Percentiles rank a stretch among this genome's conserved stretches.
Conservation (phyloP, 2,113 vertebrate genomes). For the Corythaeola cristata region DNA sequence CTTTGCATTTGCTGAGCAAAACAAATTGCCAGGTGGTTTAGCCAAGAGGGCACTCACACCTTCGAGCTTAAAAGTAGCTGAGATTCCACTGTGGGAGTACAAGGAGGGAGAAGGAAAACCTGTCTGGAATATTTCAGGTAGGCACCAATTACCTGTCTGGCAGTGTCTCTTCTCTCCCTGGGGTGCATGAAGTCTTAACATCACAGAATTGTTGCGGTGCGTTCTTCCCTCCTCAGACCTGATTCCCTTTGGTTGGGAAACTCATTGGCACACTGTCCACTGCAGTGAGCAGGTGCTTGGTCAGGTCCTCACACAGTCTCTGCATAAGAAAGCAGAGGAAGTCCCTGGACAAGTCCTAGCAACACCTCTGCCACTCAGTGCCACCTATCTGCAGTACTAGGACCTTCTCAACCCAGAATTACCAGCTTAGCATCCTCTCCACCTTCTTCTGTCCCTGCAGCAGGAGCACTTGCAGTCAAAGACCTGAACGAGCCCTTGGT, state of each 20-base stretch:
- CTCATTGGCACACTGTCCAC: neutral
- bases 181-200: neutral
- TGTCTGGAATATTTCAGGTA: neutral
- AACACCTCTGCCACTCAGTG: neutral
- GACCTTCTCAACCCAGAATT: neutral
- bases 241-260: neutral
- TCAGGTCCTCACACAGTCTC: neutral
- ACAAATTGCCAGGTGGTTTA: neutral
- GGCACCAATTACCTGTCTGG: neutral
- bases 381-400: neutral
- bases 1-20: neutral
- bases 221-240: neutral
- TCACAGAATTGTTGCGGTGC: neutral
- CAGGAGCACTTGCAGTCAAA: constrained; percentile 71
- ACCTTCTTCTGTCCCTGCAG: constrained; percentile 54
- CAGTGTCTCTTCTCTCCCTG: neutral
- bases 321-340: neutral
- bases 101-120: neutral
- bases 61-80: neutral
- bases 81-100: neutral
- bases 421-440: neutral
- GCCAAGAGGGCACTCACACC: neutral
- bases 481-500: constrained; percentile 80
- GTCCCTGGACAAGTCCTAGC: neutral
- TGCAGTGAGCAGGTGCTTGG: neutral